These are phyloP conservation scores for Theonella swinhoei DNA, from an alignment of 37 sponge, comb jelly and placozoan genomes.

Conservation along the genomic window DNA sequence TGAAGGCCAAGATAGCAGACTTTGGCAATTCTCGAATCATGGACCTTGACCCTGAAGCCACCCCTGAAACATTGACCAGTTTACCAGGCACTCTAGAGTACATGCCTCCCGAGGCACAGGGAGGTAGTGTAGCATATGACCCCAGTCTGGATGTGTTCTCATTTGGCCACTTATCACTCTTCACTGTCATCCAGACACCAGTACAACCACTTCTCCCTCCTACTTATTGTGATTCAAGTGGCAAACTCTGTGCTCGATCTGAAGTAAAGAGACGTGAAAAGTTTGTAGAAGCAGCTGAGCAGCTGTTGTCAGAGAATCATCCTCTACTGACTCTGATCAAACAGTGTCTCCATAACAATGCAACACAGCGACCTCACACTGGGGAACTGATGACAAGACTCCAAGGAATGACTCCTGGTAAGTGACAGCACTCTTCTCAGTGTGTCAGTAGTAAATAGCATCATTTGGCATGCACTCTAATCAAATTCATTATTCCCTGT, in stretches of 20 bases:
- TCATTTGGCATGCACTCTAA: too few species aligned
- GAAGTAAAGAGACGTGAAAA: slow-evolving; percentile 14
- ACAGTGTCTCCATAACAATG: too few species aligned
- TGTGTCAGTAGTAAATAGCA: too few species aligned
- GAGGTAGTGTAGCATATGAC: not conserved
- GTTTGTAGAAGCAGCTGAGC: too few species aligned
- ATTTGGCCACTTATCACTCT: slow-evolving; percentile 15
- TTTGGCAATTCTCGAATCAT: slow-evolving; percentile 21
- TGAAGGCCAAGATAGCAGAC: slow-evolving; percentile 26
- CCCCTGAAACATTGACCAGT: not conserved
- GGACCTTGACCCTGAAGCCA: not conserved
- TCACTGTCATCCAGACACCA: not conserved
- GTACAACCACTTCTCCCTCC: not conserved
- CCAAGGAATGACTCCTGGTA: too few species aligned
- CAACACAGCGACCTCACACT: too few species aligned
- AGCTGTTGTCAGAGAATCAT: too few species aligned
- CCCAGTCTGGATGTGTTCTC: slow-evolving; percentile 28
- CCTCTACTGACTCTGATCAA: too few species aligned
- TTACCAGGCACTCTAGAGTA: slow-evolving; percentile 15
- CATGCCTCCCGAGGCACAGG: slow-evolving; percentile 36
- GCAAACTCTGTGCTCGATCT: not conserved
- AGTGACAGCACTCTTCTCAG: too few species aligned
- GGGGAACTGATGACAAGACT: too few species aligned
- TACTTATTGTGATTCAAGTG: slow-evolving; percentile 8
- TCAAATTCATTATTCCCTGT: too few species aligned